Percentiles rank a stretch among this genome's conserved stretches.
Evolutionary conservation across 2,113 vertebrate species (phyloP).

Genomic region (Oxyruncus cristatus): DNA sequence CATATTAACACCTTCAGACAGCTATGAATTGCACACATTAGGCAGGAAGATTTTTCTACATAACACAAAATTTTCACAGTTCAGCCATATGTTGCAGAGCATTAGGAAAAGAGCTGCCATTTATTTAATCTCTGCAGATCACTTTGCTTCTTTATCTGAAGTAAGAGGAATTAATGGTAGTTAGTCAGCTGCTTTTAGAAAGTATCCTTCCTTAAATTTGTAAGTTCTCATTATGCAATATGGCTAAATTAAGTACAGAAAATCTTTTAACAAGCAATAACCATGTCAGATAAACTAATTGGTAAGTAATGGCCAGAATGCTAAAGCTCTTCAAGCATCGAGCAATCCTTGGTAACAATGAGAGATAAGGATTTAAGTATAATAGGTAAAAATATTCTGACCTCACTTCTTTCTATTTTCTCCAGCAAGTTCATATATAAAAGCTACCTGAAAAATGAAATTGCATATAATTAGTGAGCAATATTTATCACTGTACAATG

Average conservation of each 20-base stretch:
- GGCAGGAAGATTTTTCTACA: not conserved
- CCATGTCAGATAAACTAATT: not conserved
- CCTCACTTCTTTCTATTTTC: not conserved
- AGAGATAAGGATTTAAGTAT: not conserved
- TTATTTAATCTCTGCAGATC: not conserved
- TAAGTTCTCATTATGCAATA: not conserved
- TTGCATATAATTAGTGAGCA: not conserved
- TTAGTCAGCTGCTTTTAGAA: not conserved
- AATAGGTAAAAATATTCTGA: not conserved
- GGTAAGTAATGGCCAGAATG: not conserved
- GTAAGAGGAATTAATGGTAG: not conserved
- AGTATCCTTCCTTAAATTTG: not conserved
- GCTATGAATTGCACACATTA: not conserved
- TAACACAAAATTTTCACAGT: constrained; percentile 1
- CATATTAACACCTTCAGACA: constrained; percentile 1
- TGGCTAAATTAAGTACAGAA: not conserved
- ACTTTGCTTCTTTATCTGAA: not conserved
- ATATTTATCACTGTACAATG: not conserved
- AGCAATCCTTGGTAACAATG: not conserved
- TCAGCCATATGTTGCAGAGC: not conserved
- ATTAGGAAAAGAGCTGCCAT: not conserved
- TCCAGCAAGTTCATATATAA: not conserved
- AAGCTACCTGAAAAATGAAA: not conserved
- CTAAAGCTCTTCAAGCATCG: not conserved
- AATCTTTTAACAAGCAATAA: not conserved